Base-by-base conservation (phyloP, 2,113 vertebrate species). In the Nematolebias whitei region DNA sequence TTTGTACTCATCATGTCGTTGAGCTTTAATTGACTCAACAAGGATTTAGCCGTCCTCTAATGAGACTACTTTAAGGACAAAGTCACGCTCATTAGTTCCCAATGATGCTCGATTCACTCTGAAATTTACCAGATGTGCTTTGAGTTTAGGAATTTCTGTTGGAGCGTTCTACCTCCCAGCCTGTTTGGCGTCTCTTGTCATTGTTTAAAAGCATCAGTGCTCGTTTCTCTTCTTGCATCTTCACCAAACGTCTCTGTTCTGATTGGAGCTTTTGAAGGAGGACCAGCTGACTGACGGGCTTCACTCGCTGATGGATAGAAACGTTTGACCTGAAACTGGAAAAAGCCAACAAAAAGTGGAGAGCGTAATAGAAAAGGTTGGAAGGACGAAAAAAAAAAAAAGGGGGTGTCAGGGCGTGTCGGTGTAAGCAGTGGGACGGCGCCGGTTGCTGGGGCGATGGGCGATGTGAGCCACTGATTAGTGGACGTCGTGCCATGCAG, bases 391-490 rank as follows among this genome's bases (percentile, higher is more conserved):
- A 74, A 84, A 79, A 85, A 80, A 39, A 57, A 74, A 84, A 79
- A 85, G 82, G 82, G 78, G 86, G 79, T 73, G 83, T 75, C 22
- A 63, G 83, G 85, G 79, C 50, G 85, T 84, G 77, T 78, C 77
- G 1, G 20, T 56, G 10, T 39, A 32, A 80, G 40, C 83, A 80
- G 83, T 85, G 79, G 85, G 84, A 74, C 63, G 13, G 85, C 66
- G 19, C 26, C 12, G 71, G 83, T 87, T 90, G 90, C 90, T 79
- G 86, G 77, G 88, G 89, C 61, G 82, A 88, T 85, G 60, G 78
- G 78, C 69, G 86, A 90, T 91, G 83, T 86, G 88, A 88, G 87
- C 85, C 26, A 77, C 77, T 92, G 92, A 92, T 92, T 92, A 92
- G 82, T 70, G 72, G 78, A 80, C 71, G 81, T 87, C 84, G 77